These are phyloP conservation scores for Epizoanthus rinbou DNA, from an alignment of 92 coral and sea anemone genomes.

Conservation along the genomic window DNA sequence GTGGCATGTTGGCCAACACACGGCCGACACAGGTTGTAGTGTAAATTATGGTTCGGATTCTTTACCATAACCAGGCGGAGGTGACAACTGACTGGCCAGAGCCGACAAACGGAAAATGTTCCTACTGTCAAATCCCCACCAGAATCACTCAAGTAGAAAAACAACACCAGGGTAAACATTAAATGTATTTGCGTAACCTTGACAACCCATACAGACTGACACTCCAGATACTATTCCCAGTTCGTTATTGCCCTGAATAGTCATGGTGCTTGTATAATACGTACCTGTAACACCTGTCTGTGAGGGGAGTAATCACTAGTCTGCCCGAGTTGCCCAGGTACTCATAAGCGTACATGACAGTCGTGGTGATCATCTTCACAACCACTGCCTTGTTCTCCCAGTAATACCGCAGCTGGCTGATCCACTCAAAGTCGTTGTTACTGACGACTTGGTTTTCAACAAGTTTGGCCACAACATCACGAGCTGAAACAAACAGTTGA, in stretches of 20 bases:
- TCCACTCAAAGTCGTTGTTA: slow-evolving; percentile 95
- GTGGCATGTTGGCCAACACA: too few species aligned
- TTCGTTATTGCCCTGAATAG: neutral
- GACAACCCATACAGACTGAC: neutral
- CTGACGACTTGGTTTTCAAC: slow-evolving; percentile 76
- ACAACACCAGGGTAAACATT: too few species aligned
- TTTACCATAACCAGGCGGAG: too few species aligned
- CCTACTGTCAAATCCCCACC: neutral
- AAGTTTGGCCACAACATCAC: slow-evolving; percentile 92
- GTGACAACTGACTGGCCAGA: neutral
- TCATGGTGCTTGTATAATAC: neutral
- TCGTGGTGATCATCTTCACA: slow-evolving; percentile 94
- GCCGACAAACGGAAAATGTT: too few species aligned
- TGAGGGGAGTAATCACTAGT: slow-evolving; percentile 95
- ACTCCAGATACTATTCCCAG: too few species aligned
- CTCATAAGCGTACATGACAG: slow-evolving; percentile 94
- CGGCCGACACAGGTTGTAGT: too few species aligned
- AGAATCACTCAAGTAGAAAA: neutral
- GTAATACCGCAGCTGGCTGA: slow-evolving; percentile 94
- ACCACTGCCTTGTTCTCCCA: slow-evolving; percentile 86
- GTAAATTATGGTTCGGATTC: too few species aligned
- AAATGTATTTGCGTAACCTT: too few species aligned
- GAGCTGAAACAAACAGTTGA: slow-evolving; percentile 59
- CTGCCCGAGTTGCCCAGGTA: slow-evolving; percentile 97
- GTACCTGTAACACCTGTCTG: slow-evolving; percentile 98